phyloP scores from a whole-genome alignment of 1,140 invertebrate species.

The Aphelenchoides besseyi region DNA sequence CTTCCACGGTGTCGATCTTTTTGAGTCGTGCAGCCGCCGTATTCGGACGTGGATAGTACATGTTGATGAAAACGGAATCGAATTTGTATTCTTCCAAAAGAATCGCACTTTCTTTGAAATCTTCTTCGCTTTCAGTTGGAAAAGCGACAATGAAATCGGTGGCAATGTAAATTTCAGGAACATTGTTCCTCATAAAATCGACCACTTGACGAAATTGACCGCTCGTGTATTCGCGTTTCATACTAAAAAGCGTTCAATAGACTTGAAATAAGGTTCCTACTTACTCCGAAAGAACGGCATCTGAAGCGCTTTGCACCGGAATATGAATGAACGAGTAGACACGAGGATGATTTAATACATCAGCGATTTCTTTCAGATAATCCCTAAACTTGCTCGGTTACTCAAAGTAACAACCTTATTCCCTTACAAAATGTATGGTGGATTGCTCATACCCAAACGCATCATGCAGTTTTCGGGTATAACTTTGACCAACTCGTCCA shows the following conservation, averaged over 20 bases:
- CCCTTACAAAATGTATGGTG: background rate
- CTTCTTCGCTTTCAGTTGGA: conserved; percentile 85
- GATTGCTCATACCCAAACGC: conserved; percentile 67
- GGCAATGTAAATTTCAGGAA: conserved; percentile 83
- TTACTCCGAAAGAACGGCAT: conserved; percentile 82
- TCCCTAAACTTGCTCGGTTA: conserved; percentile 90
- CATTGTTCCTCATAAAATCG: conserved; percentile 76
- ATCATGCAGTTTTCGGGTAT: conserved; percentile 80
- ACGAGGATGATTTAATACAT: conserved; percentile 79
- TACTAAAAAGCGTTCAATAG: too few relatives aligned
- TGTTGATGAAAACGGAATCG: conserved; percentile 88
- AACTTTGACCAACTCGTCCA: conserved; percentile 80
- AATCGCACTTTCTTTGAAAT: conserved; percentile 83
- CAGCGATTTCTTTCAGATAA: conserved; percentile 82
- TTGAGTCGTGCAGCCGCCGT: conserved; percentile 87
- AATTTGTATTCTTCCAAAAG: conserved; percentile 84
- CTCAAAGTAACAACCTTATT: background rate
- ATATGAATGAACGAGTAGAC: conserved; percentile 94
- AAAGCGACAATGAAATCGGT: conserved; percentile 98
- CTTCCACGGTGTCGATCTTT: conserved; percentile 76
- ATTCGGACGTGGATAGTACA: conserved; percentile 86
- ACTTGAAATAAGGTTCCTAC: too few relatives aligned
- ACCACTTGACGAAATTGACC: conserved; percentile 85
- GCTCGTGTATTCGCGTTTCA: conserved; percentile 89
- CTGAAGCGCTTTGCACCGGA: conserved; percentile 91